Conservation (phyloP, 2,113 vertebrate genomes). For the Corapipo altera region DNA sequence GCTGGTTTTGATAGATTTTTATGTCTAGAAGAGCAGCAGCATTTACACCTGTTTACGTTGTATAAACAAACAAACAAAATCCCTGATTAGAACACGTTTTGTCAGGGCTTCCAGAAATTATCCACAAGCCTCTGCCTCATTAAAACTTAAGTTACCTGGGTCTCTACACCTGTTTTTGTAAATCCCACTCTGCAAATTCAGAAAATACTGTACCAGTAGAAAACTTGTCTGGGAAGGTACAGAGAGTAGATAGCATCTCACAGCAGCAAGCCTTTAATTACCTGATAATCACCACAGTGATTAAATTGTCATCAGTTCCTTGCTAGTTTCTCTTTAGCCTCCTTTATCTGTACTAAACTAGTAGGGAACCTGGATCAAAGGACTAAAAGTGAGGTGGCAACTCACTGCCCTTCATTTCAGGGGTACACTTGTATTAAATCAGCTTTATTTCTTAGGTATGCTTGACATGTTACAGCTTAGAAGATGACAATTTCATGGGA, state of each 20-base stretch:
- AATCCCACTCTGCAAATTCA: not conserved
- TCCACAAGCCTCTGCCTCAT: not conserved
- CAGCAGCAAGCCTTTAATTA: slow-evolving; percentile 23
- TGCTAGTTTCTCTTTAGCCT: not conserved
- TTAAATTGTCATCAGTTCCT: not conserved
- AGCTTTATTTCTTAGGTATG: slow-evolving; percentile 1
- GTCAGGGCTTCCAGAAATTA: not conserved
- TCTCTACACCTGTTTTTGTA: not conserved
- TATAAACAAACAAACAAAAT: not conserved
- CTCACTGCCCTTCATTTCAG: not conserved
- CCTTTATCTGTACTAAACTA: not conserved
- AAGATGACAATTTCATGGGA: not conserved
- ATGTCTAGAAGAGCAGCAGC: not conserved
- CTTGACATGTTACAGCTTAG: not conserved
- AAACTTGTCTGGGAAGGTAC: not conserved
- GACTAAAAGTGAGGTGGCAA: not conserved
- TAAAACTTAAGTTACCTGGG: not conserved
- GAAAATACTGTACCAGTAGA: not conserved
- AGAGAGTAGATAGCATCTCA: not conserved
- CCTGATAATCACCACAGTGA: not conserved
- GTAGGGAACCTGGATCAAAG: not conserved
- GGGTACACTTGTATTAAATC: not conserved
- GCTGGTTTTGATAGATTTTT: not conserved
- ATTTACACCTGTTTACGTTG: not conserved
- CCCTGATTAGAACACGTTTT: not conserved